Conservation (phyloP, 2,888 invertebrate species). For the Mystacides longicornis region DNA sequence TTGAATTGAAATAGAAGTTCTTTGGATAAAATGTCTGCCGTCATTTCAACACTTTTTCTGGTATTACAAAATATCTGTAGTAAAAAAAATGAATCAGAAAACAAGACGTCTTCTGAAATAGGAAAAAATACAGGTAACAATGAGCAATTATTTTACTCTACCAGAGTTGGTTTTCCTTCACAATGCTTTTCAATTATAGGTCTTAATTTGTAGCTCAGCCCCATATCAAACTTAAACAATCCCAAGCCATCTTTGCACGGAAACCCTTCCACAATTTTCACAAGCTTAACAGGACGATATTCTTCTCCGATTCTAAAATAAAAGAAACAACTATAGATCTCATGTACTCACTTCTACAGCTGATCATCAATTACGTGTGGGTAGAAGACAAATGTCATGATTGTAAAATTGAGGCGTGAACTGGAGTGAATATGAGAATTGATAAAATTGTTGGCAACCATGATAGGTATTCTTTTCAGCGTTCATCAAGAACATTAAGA, state of each 20-base stretch:
- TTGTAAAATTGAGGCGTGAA: too few relatives aligned
- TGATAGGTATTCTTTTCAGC: too few relatives aligned
- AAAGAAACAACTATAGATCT: too few relatives aligned
- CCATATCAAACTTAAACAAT: slow-evolving; percentile 69
- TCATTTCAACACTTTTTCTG: slow-evolving; percentile 63
- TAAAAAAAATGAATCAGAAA: too few relatives aligned
- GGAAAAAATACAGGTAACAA: background rate
- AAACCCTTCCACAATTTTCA: slow-evolving; percentile 65
- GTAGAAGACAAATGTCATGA: too few relatives aligned
- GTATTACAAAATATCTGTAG: slow-evolving; percentile 68
- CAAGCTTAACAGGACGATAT: slow-evolving; percentile 65
- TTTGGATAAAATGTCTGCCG: slow-evolving; percentile 55
- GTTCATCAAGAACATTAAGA: too few relatives aligned
- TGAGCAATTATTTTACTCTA: slow-evolving; percentile 34
- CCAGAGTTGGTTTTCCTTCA: slow-evolving; percentile 65
- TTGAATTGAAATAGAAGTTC: slow-evolving; percentile 51
- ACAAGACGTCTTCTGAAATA: too few relatives aligned
- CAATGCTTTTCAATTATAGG: slow-evolving; percentile 62
- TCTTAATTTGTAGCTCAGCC: slow-evolving; percentile 67
- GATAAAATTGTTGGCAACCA: too few relatives aligned
- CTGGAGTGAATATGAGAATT: too few relatives aligned
- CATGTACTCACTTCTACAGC: too few relatives aligned
- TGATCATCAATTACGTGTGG: too few relatives aligned
- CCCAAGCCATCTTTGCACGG: slow-evolving; percentile 49
- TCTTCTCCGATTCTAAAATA: slow-evolving; percentile 58